Conservation (phyloP, 2,888 invertebrate species). For the Griposia aprilina region DNA sequence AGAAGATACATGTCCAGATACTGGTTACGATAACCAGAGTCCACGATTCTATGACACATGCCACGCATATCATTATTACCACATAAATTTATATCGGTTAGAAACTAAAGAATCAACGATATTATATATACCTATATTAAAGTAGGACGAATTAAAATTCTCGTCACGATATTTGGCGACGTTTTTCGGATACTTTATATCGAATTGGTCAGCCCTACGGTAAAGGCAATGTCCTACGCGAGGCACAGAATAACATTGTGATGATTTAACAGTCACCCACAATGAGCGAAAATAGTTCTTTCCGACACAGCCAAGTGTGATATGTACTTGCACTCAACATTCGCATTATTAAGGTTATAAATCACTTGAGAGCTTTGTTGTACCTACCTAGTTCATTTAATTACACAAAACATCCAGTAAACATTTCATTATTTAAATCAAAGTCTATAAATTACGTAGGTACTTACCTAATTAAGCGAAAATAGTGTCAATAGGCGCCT, state of each 20-base stretch:
- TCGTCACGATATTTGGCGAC: conserved; percentile 46
- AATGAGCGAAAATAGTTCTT: conserved; percentile 85
- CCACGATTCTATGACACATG: conserved; percentile 36
- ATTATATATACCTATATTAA: conserved; percentile 31
- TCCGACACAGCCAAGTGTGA: conserved; percentile 76
- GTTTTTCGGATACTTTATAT: conserved; percentile 28
- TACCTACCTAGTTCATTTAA: conserved; percentile 15
- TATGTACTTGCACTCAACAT: conserved; percentile 60
- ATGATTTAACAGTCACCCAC: conserved; percentile 84
- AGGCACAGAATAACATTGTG: conserved; percentile 81
- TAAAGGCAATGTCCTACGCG: conserved; percentile 83
- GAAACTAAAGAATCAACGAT: conserved; percentile 40
- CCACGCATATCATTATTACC: conserved; percentile 26
- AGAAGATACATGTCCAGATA: conserved; percentile 28
- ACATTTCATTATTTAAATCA: conserved; percentile 47
- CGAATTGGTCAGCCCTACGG: conserved; percentile 69
- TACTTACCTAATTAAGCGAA: conserved; percentile 45
- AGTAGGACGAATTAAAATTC: conserved; percentile 45
- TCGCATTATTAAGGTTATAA: conserved; percentile 31
- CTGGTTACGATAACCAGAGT: conserved; percentile 29
- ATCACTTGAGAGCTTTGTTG: conserved; percentile 48
- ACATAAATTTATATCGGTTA: conserved; percentile 26
- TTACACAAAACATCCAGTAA: conserved; percentile 24
- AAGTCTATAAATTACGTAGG: conserved; percentile 32
- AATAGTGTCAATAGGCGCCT: conserved; percentile 45